A percentile compares a stretch with the other conserved stretches of the same genome.
Conservation (phyloP, 2,888 invertebrate genomes). For the Meghimatium bilineatum region DNA sequence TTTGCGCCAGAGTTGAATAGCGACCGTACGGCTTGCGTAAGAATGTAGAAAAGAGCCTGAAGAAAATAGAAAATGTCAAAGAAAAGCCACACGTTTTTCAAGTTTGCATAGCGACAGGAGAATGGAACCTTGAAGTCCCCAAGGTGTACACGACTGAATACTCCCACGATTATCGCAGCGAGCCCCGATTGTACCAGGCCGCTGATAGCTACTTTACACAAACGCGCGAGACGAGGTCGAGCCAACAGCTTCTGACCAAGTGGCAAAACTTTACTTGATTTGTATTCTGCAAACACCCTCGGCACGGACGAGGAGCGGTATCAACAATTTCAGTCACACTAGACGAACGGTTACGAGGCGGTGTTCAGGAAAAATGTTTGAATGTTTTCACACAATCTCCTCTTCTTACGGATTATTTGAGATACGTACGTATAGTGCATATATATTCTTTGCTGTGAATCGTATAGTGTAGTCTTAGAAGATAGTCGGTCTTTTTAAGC, state of each 20-base stretch:
- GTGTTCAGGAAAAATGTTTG: no score
- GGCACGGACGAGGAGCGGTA: background rate
- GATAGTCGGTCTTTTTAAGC: no score
- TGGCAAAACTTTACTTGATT: background rate
- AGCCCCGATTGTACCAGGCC: background rate
- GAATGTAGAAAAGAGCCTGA: background rate
- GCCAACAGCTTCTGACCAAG: background rate
- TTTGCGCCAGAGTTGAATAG: background rate
- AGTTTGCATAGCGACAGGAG: background rate
- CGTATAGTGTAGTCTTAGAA: no score
- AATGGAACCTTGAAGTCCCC: background rate
- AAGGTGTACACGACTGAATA: background rate
- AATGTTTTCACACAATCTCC: no score
- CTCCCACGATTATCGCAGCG: background rate
- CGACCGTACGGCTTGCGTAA: background rate
- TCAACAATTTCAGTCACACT: background rate
- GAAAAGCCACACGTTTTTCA: background rate
- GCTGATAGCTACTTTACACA: conserved; percentile 6
- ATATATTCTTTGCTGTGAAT: no score
- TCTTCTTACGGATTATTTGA: no score
- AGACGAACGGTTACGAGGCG: no score
- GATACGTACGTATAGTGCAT: no score
- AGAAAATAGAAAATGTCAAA: background rate
- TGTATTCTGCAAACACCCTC: background rate
- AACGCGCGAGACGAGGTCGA: background rate